Evolutionary conservation across 2,113 vertebrate species (phyloP), one percentile per base, ranked within the genome.

Genomic region (Bombycilla garrulus): DNA sequence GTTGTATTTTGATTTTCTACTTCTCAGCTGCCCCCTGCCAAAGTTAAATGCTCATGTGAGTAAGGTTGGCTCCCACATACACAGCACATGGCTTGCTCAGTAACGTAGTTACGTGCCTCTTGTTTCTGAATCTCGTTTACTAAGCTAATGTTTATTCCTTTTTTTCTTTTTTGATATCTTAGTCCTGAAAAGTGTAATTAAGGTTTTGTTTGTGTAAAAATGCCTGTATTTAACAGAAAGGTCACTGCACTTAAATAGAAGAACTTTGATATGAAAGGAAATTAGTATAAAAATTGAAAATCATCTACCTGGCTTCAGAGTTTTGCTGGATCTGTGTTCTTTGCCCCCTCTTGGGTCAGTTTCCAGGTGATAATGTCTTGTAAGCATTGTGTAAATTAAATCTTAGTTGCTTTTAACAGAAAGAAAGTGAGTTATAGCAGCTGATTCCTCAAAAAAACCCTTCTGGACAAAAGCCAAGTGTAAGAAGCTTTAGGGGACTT

Each of bases 31-130:
- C 24, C 8, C 13, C 23, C 33, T 71, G 42, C 15, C 9, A 62
- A 54, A 73, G 33, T 48, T 47, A 65, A 51, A 70, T 54, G 60
- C 15, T 77, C 9, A 1, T 21, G 5, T 54, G 50, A 36, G 33
- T 53, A 50, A 66, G 26, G 12, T 15, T 92, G 44, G 23, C 40
- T 86, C 21, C 3, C 25, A 15, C 36, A 24, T 44, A 19, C 5
- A 7, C 7, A 53, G 20, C 33, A 23, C 0, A 0, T 87, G 33
- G 42, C 28, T 81, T 87, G 15, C 9, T 69, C 42, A 29, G 0
- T 53, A 20, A 72, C 24, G 28, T 71, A 54, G 26, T 72, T 73
- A 18, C 3, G 19, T 73, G 6, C 10, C 10, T 72, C 8, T 71
- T 20, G 62, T 78, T 81, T 65, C 35, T 73, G 29, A 72, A 64